These are phyloP conservation scores for Arbacia lixula DNA, from an alignment of 53 echinoderm and acorn worm genomes.

Conservation along the genomic window DNA sequence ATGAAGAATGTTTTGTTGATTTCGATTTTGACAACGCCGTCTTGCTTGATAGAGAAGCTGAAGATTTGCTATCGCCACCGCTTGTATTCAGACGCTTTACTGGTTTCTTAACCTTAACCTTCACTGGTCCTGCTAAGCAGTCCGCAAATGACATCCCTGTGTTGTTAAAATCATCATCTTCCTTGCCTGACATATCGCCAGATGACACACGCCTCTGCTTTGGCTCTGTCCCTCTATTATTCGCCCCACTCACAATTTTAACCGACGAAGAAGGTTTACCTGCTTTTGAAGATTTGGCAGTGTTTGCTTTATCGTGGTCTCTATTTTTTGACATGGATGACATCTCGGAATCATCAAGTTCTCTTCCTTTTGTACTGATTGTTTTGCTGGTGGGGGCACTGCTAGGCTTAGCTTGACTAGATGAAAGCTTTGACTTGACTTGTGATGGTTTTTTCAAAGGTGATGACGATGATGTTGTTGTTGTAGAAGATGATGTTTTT, in stretches of 20 bases:
- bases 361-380: background rate
- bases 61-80: background rate
- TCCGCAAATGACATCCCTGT: constrained; percentile 92
- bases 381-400: background rate
- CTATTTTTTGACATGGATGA: background rate
- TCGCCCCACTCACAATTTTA: no score
- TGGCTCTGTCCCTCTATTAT: no score
- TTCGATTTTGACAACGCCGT: background rate
- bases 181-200: background rate
- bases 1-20: background rate
- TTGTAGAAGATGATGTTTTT: background rate
- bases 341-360: background rate
- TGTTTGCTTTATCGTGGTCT: background rate
- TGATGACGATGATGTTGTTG: background rate
- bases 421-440: background rate
- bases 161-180: constrained; percentile 38
- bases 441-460: background rate
- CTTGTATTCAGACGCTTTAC: constrained; percentile 1
- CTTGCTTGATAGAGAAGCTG: background rate
- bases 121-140: constrained; percentile 57
- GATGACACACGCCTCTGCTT: no score
- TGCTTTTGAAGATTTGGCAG: constrained; percentile 12
- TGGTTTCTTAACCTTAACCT: constrained; percentile 48
- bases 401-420: background rate
- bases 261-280: background rate